These are phyloP conservation scores for Drosophila triauraria DNA, from an alignment of 1,140 invertebrate species.

Conservation along the genomic window DNA sequence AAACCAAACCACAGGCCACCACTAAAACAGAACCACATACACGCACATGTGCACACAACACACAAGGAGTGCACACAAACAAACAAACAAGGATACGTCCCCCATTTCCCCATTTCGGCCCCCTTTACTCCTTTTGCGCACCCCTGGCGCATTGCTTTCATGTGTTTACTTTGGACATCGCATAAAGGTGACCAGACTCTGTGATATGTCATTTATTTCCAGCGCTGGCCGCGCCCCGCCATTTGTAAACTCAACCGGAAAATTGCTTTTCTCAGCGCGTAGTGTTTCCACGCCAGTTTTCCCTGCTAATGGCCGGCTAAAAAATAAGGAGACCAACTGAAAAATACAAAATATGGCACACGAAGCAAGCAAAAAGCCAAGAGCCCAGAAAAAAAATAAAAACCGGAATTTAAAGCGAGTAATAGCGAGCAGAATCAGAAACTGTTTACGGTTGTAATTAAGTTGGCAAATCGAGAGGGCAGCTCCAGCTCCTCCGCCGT, in stretches of 20 bases:
- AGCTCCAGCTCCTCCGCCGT: not conserved
- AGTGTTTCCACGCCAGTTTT: conserved; percentile 22
- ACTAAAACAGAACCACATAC: conserved; percentile 26
- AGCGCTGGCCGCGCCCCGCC: conserved; percentile 54
- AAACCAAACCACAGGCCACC: conserved; percentile 23
- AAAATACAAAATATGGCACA: conserved; percentile 33
- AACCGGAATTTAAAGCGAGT: conserved; percentile 2
- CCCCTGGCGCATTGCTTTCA: conserved; percentile 20
- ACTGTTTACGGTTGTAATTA: conserved; percentile 66
- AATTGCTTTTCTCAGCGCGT: conserved; percentile 79
- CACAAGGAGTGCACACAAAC: conserved; percentile 20
- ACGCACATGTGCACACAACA: conserved; percentile 8
- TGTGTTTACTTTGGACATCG: conserved; percentile 67
- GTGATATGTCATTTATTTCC: conserved; percentile 80
- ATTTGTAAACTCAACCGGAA: conserved; percentile 79
- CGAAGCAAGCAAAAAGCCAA: not conserved
- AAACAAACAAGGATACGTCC: conserved; percentile 22
- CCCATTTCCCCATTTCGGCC: not conserved
- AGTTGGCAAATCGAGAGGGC: conserved; percentile 50
- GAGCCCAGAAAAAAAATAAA: not conserved
- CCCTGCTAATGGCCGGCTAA: conserved; percentile 39
- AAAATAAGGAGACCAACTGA: conserved; percentile 12
- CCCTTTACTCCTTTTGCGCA: not conserved
- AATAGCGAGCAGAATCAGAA: conserved; percentile 6
- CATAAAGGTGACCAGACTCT: conserved; percentile 75